These are phyloP conservation scores for Ibycter americanus DNA, from an alignment of 2,797 vertebrate genomes.

Conservation along the genomic window DNA sequence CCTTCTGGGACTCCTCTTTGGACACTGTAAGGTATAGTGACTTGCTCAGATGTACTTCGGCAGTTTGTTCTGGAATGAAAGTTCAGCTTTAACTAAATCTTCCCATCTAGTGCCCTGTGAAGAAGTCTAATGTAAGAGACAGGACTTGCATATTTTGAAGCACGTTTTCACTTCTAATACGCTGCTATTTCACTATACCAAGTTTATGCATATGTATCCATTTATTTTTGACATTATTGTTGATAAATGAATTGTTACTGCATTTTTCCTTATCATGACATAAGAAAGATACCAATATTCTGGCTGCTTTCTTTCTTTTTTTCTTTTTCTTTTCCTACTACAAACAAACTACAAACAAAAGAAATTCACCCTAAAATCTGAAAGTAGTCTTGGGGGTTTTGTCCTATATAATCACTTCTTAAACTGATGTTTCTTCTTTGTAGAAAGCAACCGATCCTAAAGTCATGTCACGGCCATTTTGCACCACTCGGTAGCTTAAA, in stretches of 20 bases:
- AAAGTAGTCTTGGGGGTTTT: background rate
- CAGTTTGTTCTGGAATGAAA: background rate
- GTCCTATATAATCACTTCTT: background rate
- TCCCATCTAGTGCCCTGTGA: background rate
- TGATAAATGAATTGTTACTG: background rate
- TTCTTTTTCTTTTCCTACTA: too few species aligned
- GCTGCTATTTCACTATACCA: background rate
- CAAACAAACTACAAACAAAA: background rate
- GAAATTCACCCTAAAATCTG: background rate
- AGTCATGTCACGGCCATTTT: background rate
- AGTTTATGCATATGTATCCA: background rate
- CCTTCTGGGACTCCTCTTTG: background rate
- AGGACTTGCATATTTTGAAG: background rate
- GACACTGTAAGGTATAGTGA: too few species aligned
- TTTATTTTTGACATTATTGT: background rate
- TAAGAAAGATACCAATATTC: background rate
- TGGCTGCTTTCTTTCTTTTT: background rate
- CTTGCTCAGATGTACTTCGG: background rate
- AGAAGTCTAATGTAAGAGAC: background rate
- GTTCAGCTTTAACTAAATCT: background rate
- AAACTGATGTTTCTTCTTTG: background rate
- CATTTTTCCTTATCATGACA: background rate
- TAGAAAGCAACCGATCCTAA: background rate
- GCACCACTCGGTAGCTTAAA: background rate
- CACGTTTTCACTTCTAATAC: background rate